Evolutionary conservation across 2,113 vertebrate genomes (phyloP), one percentile per base, ranked within the genome.

Genomic region (Pteruthius melanotis): DNA sequence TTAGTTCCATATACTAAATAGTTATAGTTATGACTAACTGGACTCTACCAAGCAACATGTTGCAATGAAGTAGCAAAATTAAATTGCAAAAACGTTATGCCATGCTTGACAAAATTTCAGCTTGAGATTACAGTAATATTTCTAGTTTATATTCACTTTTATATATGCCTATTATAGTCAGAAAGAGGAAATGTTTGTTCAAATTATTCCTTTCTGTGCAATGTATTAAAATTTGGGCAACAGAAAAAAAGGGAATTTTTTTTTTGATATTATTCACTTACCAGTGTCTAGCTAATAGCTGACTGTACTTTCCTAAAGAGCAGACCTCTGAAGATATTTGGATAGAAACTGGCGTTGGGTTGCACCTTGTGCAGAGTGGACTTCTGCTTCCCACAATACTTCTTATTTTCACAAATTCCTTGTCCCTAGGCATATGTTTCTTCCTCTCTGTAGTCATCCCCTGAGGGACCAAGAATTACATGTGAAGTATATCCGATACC

Each of bases 51-150:
- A 92, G 90, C 78, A 93, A 74, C 40, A 90, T 45, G 37, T 71
- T 66, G 49, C 93, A 96, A 94, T 74, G 88, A 89, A 77, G 81
- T 82, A 91, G 83, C 90, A 94, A 97, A 95, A 92, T 70, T 71
- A 84, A 90, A 95, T 83, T 94, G 63, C 52, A 96, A 86, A 96
- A 95, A 76, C 23, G 13, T 86, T 93, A 79, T 88, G 57, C 54
- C 80, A 49, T 85, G 60, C 76, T 78, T 95, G 92, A 72, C 74
- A 85, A 80, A 93, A 84, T 91, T 94, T 95, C 87, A 93, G 14
- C 47, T 76, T 37, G 54, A 92, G 42, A 81, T 90, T 92, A 64
- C 69, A 70, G 56, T 83, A 92, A 37, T 45, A 37, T 60, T 74
- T 91, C 79, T 60, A 35, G 49, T 70, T 87, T 56, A 60, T 94